Conservation (phyloP, 2,797 vertebrate genomes). For the Propithecus deckenii region DNA sequence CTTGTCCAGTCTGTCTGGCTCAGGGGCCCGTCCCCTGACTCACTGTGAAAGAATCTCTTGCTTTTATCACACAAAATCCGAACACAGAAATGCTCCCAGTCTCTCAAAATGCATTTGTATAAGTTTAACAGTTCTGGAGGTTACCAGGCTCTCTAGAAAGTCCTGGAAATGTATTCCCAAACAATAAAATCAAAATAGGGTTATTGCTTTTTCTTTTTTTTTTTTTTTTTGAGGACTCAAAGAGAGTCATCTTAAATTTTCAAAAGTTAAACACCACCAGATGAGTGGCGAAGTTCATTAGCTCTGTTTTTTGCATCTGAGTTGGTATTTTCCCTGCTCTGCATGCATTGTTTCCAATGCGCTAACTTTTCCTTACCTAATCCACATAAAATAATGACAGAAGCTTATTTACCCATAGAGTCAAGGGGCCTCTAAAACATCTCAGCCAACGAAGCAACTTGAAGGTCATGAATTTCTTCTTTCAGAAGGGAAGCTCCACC, state of each 20-base stretch:
- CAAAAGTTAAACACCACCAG: background rate
- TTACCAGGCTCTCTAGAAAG: background rate
- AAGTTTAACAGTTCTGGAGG: background rate
- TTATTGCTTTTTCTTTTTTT: background rate
- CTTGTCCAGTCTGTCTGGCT: background rate
- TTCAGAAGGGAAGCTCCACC: background rate
- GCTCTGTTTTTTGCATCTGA: background rate
- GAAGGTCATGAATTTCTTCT: background rate
- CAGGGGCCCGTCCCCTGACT: background rate
- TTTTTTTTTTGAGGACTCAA: slow-evolving; percentile 9
- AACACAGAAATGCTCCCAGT: background rate
- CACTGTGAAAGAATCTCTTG: background rate
- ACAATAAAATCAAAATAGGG: background rate
- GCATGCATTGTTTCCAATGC: background rate
- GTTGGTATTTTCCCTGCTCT: background rate
- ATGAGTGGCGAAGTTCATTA: background rate
- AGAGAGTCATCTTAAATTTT: background rate
- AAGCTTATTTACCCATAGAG: background rate
- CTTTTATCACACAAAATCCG: background rate
- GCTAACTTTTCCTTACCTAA: background rate
- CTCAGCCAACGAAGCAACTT: background rate
- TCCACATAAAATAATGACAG: background rate
- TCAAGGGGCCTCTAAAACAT: background rate
- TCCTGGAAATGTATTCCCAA: background rate
- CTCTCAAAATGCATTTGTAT: background rate